Conservation (phyloP, 30 jellyfish, hydroid and myxozoan genomes). For the Cassiopea andromeda region DNA sequence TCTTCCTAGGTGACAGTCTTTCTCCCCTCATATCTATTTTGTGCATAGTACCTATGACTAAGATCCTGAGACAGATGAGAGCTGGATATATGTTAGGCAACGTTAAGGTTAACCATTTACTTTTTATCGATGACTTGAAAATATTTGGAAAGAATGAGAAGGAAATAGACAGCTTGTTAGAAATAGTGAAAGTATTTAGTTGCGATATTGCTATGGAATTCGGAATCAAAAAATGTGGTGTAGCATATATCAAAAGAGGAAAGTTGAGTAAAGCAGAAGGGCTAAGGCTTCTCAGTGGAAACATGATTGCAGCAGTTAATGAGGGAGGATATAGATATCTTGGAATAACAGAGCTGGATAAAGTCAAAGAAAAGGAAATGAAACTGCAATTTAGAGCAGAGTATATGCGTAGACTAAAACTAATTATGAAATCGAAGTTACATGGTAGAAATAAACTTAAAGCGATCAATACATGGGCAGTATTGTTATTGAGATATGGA, state of each 20-base stretch:
- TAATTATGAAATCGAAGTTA: conserved; percentile 15
- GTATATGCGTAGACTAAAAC: not conserved
- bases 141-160: not conserved
- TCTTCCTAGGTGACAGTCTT: not conserved
- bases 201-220: conserved; percentile 25
- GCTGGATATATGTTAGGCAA: not conserved
- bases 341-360: conserved; percentile 18
- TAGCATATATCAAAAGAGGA: conserved; percentile 1
- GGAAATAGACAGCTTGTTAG: not conserved
- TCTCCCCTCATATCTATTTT: not conserved
- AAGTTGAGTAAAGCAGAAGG: conserved; percentile 21
- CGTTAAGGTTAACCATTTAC: not conserved
- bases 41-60: not conserved
- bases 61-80: not conserved
- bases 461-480: not conserved
- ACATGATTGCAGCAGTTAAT: conserved; percentile 10
- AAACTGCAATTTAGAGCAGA: not conserved
- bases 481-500: not conserved
- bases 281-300: conserved; percentile 10
- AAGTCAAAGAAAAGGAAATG: conserved; percentile 6
- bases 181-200: not conserved
- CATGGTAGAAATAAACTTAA: not conserved
- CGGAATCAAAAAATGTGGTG: conserved; percentile 21
- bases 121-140: not conserved
- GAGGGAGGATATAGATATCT: conserved; percentile 29